Evolutionary conservation across 2,888 invertebrate species (phyloP), one percentile per base, ranked within the genome.

Genomic region (Margaritifera margaritifera): DNA sequence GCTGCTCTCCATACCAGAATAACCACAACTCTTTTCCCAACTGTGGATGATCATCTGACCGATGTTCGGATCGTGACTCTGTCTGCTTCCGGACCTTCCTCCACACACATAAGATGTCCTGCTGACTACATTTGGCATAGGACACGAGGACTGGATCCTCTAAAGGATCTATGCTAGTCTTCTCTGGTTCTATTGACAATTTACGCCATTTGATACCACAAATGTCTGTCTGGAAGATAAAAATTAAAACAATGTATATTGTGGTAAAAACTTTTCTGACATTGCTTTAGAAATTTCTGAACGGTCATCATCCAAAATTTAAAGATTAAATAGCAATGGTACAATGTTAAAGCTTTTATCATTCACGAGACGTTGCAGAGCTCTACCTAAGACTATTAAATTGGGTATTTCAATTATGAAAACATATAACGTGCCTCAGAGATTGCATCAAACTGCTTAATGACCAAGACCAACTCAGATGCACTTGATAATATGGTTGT

Each of bases 161-260:
- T 66, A 86, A 75, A 50, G 80, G 83, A 66, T 87, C 83, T 42
- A 85, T 72, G 18, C 63, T 64, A 20, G 71, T 72, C 62, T 78
- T 79, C 51, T 80, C 76, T n/a, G 83, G 80, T 56, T 80, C 79
- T 54, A 81, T 80, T 55, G 79, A 77, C 42, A 86, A 75, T 74
- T 96, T 96, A 93, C 96, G 95, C 98, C 98, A 98, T 95, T 97
- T 97, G 92, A 99, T 98, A 90, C 98, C 98, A 93, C 96, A 96
- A 90, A 98, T 93, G 93, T 99, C 99, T 92, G 99, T 98, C 98
- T 99, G 93, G 20, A 94, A 93, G 66, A 31, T 57, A 72, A 75
- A 68, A 31, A 72, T 57, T 55, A 68, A 60, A 55, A 20, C n/a
- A 5, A 42, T 42, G 0, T 31, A 42, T 42, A 42, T 11, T 42